Percentiles rank a stretch among this genome's conserved stretches.
phyloP scores from a whole-genome alignment of 2,113 vertebrate genomes.

The Thunnus maccoyii region DNA sequence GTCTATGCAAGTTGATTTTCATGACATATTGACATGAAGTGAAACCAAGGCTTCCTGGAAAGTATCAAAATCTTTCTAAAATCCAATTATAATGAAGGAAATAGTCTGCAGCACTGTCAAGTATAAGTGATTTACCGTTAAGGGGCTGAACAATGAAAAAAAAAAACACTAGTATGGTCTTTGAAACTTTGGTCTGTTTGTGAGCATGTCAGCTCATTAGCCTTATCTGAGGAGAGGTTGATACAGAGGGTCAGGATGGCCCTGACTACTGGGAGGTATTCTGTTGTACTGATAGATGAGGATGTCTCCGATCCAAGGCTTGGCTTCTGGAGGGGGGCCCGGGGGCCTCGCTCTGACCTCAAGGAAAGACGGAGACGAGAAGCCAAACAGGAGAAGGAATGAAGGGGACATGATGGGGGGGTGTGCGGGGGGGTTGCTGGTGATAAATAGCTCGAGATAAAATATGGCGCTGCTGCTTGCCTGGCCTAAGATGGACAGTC shows the following conservation, averaged over 20 bases:
- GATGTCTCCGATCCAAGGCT: conserved; percentile 44
- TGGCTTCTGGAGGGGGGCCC: background rate
- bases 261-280: conserved; percentile 39
- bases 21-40: background rate
- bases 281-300: conserved; percentile 46
- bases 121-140: background rate
- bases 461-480: conserved; percentile 11
- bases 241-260: conserved; percentile 61
- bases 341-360: conserved; percentile 40
- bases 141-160: conserved; percentile 3
- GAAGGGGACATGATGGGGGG: conserved; percentile 40
- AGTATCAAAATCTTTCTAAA: background rate
- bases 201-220: conserved; percentile 56
- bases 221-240: conserved; percentile 53
- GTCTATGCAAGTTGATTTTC: conserved; percentile 10
- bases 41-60: background rate
- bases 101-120: background rate
- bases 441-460: conserved; percentile 45
- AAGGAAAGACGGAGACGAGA: conserved; percentile 39
- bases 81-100: background rate
- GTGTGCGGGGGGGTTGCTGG: background rate
- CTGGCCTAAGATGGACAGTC: background rate
- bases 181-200: conserved; percentile 30
- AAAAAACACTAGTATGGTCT: background rate
- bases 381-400: conserved; percentile 50